Conservation (phyloP, 1,140 invertebrate species). For the Drosophila guanche region DNA sequence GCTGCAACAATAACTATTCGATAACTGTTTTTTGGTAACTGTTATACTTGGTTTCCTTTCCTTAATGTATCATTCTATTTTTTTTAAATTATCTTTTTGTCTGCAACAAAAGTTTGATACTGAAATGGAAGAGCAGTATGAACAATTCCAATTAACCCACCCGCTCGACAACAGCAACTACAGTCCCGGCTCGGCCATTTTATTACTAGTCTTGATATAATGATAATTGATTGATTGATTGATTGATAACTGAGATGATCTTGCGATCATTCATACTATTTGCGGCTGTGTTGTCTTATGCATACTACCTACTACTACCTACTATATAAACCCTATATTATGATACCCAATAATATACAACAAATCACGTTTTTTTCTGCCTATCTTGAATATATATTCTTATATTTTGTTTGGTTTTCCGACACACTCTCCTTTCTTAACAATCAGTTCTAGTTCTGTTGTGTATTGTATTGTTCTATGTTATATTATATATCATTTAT, state of each 20-base stretch:
- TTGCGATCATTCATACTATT: slow-evolving; percentile 60
- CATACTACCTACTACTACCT: slow-evolving; percentile 53
- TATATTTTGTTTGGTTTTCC: too few species aligned
- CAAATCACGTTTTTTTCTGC: slow-evolving; percentile 50
- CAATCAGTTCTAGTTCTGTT: slow-evolving; percentile 74
- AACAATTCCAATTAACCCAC: slow-evolving; percentile 33
- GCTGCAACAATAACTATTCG: slow-evolving; percentile 54
- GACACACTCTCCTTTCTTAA: slow-evolving; percentile 41
- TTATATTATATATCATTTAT: slow-evolving; percentile 27
- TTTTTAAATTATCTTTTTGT: slow-evolving; percentile 40
- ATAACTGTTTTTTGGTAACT: slow-evolving; percentile 63
- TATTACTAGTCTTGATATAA: slow-evolving; percentile 69
- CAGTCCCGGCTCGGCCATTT: slow-evolving; percentile 53
- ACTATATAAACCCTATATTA: slow-evolving; percentile 63
- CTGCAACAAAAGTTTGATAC: slow-evolving; percentile 47
- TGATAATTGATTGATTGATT: slow-evolving; percentile 48
- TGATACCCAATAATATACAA: slow-evolving; percentile 50
- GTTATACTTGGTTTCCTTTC: slow-evolving; percentile 14
- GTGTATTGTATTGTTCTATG: slow-evolving; percentile 46
- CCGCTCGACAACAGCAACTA: slow-evolving; percentile 34
- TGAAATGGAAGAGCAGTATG: slow-evolving; percentile 34
- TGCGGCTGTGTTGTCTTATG: slow-evolving; percentile 80
- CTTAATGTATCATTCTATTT: slow-evolving; percentile 2
- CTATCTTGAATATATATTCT: slow-evolving; percentile 20
- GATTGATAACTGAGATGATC: slow-evolving; percentile 53